Conservation (phyloP, 2,888 invertebrate species). For the Eupithecia inturbata region DNA sequence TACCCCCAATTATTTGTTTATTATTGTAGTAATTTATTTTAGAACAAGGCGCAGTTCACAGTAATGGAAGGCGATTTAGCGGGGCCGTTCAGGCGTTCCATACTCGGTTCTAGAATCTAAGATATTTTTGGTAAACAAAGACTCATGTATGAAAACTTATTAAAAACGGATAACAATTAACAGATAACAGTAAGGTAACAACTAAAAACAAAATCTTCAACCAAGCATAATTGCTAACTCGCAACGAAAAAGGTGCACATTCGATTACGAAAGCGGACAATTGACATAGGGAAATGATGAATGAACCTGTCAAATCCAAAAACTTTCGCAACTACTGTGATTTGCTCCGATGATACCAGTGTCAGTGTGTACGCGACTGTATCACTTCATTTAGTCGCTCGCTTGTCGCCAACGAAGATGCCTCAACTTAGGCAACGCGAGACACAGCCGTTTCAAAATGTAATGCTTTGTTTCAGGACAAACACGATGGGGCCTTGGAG, state of each 20-base stretch:
- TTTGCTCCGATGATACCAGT: background rate
- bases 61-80: background rate
- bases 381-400: background rate
- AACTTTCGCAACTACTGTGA: background rate
- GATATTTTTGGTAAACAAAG: background rate
- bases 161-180: too few species aligned
- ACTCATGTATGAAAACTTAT: too few species aligned
- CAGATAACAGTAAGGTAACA: too few species aligned
- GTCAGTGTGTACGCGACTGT: background rate
- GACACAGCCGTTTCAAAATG: background rate
- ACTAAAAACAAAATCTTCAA: background rate
- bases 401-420: background rate
- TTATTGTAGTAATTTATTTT: too few species aligned
- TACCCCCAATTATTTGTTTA: background rate
- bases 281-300: background rate
- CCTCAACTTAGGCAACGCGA: background rate
- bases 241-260: background rate
- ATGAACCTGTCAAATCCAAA: background rate
- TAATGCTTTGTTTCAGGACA: constrained; percentile 86
- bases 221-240: background rate
- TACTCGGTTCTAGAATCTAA: background rate
- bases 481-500: constrained; percentile 95
- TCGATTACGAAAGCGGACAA: background rate
- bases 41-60: background rate
- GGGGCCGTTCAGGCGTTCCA: background rate